Percentiles rank a stretch among this genome's conserved stretches.
These are phyloP conservation scores for Regulus satrapa DNA, from an alignment of 2,113 vertebrate genomes.

Conservation along the genomic window DNA sequence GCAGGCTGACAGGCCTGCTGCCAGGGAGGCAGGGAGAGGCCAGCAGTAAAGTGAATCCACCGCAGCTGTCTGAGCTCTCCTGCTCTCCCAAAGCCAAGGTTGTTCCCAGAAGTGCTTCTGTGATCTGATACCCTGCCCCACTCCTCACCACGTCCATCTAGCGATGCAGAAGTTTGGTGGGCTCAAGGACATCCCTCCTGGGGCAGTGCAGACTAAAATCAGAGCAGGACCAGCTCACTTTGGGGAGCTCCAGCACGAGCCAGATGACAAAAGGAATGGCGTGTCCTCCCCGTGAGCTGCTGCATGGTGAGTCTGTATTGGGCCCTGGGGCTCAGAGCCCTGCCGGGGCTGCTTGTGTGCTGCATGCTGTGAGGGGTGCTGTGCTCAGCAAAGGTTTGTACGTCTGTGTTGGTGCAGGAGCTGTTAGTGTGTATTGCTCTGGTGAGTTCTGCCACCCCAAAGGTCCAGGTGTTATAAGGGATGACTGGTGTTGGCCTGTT, in stretches of 20 bases:
- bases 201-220: neutral
- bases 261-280: neutral
- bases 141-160: neutral
- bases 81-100: neutral
- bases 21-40: conserved; percentile 30
- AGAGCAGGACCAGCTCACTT: neutral
- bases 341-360: accelerated
- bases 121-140: conserved; percentile 29
- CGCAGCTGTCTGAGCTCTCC: conserved; percentile 47
- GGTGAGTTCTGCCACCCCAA: neutral
- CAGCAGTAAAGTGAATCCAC: conserved; percentile 33
- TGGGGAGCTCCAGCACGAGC: neutral
- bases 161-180: neutral
- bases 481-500: accelerated
- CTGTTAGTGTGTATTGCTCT: neutral
- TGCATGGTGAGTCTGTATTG: neutral
- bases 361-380: neutral
- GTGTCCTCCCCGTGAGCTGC: neutral
- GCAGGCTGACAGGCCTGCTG: conserved; percentile 17
- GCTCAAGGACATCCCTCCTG: neutral
- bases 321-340: neutral
- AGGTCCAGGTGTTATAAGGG: neutral
- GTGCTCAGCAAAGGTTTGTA: neutral
- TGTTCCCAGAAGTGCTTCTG: conserved; percentile 39
- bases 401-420: neutral